A percentile compares a stretch with the other conserved stretches of the same genome.
phyloP scores from a whole-genome alignment of 2,888 invertebrate genomes.

The Andricus curvator region DNA sequence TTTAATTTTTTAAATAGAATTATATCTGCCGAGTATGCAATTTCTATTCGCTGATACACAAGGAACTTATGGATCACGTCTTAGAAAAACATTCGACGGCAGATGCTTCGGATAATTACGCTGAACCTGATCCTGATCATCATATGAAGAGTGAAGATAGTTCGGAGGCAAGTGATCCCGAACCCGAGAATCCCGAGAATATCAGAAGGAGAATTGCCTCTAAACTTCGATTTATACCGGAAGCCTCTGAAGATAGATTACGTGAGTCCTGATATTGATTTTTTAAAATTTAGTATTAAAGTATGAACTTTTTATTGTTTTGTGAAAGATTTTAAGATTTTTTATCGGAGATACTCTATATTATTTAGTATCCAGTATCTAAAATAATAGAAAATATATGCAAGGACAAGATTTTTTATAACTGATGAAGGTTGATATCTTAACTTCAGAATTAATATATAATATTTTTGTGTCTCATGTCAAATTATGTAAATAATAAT shows the following conservation, averaged over 20 bases:
- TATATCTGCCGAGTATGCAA: slow-evolving; percentile 72
- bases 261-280: background rate
- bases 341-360: background rate
- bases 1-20: slow-evolving; percentile 56
- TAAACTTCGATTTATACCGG: slow-evolving; percentile 15
- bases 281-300: background rate
- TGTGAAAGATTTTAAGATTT: background rate
- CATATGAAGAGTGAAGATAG: slow-evolving; percentile 43
- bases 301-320: background rate
- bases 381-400: no score
- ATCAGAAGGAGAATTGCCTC: background rate
- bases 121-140: slow-evolving; percentile 47
- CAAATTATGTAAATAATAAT: no score
- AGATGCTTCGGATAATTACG: slow-evolving; percentile 48
- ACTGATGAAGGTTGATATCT: no score
- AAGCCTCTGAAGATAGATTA: background rate
- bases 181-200: slow-evolving; percentile 45
- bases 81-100: slow-evolving; percentile 61
- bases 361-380: background rate
- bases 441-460: no score
- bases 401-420: no score
- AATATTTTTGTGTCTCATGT: no score
- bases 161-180: slow-evolving; percentile 52
- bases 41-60: slow-evolving; percentile 59
- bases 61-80: slow-evolving; percentile 67